Conservation (phyloP, 2,797 vertebrate species). For the Poecilia wingei region DNA sequence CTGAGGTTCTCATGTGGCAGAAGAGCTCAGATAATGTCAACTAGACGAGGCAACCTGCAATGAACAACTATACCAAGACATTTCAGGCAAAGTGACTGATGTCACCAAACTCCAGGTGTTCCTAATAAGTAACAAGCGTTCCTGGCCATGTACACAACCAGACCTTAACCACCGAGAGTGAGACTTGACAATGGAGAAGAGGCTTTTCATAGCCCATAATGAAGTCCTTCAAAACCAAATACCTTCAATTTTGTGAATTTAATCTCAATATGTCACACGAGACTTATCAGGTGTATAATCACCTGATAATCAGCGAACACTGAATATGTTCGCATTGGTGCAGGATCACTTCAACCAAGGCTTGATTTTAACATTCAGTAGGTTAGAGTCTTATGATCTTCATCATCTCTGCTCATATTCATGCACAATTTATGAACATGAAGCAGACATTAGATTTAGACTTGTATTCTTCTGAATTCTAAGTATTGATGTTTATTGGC, state of each 20-base stretch:
- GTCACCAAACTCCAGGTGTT: neutral
- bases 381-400: neutral
- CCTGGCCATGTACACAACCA: no score
- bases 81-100: neutral
- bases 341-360: neutral
- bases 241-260: neutral
- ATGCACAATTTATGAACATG: neutral
- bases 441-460: neutral
- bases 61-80: neutral
- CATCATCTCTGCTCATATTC: neutral
- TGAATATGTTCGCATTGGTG: neutral
- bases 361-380: neutral
- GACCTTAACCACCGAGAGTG: no score
- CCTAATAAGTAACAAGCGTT: no score
- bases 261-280: neutral
- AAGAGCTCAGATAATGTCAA: neutral
- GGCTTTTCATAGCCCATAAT: neutral
- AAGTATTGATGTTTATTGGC: neutral
- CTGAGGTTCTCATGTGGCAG: no score
- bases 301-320: neutral
- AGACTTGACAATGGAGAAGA: no score
- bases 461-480: neutral
- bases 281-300: neutral
- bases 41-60: neutral
- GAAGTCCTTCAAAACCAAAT: neutral